Evolutionary conservation across 2,113 vertebrate genomes (phyloP).

Genomic region (Neolamprologus longior): DNA sequence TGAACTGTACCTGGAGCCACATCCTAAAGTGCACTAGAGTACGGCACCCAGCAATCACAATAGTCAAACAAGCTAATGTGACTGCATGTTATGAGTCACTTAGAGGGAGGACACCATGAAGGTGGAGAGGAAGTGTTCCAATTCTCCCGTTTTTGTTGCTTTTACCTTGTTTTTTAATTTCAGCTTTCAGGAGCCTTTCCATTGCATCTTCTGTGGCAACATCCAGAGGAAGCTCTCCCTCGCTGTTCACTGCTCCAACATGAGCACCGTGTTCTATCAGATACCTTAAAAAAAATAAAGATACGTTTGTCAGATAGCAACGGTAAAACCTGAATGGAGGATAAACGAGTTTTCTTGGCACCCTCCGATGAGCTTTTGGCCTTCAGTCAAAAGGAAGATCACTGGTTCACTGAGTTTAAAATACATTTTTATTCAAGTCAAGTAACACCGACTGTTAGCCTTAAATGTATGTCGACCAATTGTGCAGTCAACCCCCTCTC

Average conservation of each 20-base stretch:
- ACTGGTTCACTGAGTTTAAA: neutral
- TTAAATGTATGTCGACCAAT: neutral
- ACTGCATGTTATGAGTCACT: neutral
- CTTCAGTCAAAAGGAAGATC: neutral
- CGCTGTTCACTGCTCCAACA: constrained; percentile 76
- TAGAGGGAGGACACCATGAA: neutral
- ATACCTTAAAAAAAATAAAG: constrained; percentile 52
- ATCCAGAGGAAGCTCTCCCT: constrained; percentile 78
- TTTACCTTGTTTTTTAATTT: constrained; percentile 79
- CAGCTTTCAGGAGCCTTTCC: constrained; percentile 73
- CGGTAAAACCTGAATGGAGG: neutral
- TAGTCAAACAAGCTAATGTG: neutral
- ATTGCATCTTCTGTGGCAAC: constrained; percentile 76
- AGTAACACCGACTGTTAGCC: neutral
- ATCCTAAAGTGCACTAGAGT: neutral
- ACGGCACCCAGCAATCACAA: neutral
- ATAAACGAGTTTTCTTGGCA: neutral
- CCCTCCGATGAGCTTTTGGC: neutral
- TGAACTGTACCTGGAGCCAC: neutral
- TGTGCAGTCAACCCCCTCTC: neutral
- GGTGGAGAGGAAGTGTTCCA: neutral
- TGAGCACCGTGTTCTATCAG: constrained; percentile 73
- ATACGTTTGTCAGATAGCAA: neutral
- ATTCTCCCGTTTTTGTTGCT: neutral
- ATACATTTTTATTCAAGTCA: neutral